Percentiles rank a stretch among this genome's conserved stretches.
These are phyloP conservation scores for Limnephilus auricula DNA, from an alignment of 2,888 invertebrate species.

Conservation along the genomic window DNA sequence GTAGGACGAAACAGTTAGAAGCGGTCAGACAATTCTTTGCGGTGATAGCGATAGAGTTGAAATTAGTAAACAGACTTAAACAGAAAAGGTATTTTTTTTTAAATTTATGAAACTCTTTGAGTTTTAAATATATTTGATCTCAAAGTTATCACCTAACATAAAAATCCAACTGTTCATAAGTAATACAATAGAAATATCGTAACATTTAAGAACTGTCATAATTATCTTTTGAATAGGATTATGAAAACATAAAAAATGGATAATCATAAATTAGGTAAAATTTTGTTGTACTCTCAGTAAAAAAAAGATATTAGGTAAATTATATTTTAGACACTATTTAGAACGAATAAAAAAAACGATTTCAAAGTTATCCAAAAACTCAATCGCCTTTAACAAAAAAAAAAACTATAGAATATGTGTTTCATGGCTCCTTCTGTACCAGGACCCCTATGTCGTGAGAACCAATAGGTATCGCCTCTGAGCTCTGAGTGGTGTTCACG, in stretches of 20 bases:
- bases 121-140: no score
- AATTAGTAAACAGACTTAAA: neutral
- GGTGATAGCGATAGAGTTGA: neutral
- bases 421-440: neutral
- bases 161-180: no score
- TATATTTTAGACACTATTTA: neutral
- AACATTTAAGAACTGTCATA: no score
- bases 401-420: neutral
- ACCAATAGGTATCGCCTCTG: slow-evolving; percentile 34
- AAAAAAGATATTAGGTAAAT: no score
- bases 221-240: no score
- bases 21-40: neutral
- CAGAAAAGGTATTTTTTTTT: no score
- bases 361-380: neutral
- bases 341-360: neutral
- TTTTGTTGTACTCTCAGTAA: neutral
- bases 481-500: neutral
- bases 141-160: no score
- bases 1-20: no score
- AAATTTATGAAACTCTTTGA: no score
- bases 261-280: neutral
- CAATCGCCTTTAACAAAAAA: no score
- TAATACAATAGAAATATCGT: neutral
- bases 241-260: no score
- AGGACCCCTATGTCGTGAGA: slow-evolving; percentile 26